These are phyloP conservation scores for rabbit (Oryctolagus cuniculus) DNA, from an alignment of 2,113 vertebrate genomes.

Conservation along the genomic window mOryCun1.1 NC_091452.1:11173001-11173500, in stretches of 20 bases:
- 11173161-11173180: conserved; percentile 81
- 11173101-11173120: conserved; percentile 25
- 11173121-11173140: conserved; percentile 61
- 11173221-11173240: conserved; percentile 90
- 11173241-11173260: conserved; percentile 91
- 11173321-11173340: conserved; percentile 87
- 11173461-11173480: background rate
- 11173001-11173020: conserved; percentile 86
- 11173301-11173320: conserved; percentile 89
- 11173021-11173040: conserved; percentile 80
- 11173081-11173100: conserved; percentile 40
- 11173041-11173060: conserved; percentile 78
- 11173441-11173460: conserved; percentile 70
- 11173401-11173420: background rate
- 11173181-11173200: conserved; percentile 85
- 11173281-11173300: conserved; percentile 91
- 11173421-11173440: conserved; percentile 67
- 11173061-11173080: background rate
- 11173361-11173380: conserved; percentile 85
- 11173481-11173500: conserved; percentile 25
- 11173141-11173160: conserved; percentile 74
- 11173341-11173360: conserved; percentile 86
- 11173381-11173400: conserved; percentile 82
- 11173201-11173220: conserved; percentile 90
- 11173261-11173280: conserved; percentile 87